phyloP scores from a whole-genome alignment of 2,113 vertebrate species.

The Sula dactylatra region DNA sequence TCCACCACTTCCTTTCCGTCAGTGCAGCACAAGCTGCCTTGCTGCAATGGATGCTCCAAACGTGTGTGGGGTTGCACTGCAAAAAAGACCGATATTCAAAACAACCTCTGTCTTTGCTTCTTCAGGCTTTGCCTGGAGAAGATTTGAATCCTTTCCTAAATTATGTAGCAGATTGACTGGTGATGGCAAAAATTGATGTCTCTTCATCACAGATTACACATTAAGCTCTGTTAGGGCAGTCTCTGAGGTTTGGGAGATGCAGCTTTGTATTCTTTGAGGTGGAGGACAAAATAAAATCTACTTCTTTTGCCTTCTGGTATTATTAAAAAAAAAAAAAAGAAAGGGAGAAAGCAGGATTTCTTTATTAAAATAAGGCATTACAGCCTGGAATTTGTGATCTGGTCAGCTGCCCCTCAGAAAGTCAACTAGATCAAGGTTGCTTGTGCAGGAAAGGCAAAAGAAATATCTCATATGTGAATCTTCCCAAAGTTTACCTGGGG shows the following conservation, averaged over 20 bases:
- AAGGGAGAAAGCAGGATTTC: not conserved
- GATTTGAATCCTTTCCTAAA: not conserved
- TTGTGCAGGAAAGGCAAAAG: not conserved
- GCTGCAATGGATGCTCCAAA: not conserved
- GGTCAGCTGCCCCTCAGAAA: not conserved
- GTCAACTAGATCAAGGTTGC: not conserved
- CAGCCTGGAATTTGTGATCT: not conserved
- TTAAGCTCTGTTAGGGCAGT: not conserved
- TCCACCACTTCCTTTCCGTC: not conserved
- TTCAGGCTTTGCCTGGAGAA: not conserved
- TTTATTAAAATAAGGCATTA: not conserved
- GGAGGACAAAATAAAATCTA: not conserved
- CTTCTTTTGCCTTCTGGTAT: not conserved
- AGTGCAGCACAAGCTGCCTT: not conserved
- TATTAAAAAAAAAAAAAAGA: not conserved
- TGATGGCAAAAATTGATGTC: not conserved
- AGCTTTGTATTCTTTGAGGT: not conserved
- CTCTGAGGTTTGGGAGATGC: not conserved
- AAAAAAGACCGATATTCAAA: not conserved
- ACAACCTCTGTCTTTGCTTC: not conserved
- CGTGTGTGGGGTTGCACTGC: rapidly evolving
- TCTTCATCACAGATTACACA: not conserved
- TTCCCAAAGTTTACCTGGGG: not conserved
- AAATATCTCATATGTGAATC: not conserved
- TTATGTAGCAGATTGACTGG: not conserved